Evolutionary conservation across 2,113 vertebrate genomes (phyloP).

Genomic region (Thymallus thymallus): DNA sequence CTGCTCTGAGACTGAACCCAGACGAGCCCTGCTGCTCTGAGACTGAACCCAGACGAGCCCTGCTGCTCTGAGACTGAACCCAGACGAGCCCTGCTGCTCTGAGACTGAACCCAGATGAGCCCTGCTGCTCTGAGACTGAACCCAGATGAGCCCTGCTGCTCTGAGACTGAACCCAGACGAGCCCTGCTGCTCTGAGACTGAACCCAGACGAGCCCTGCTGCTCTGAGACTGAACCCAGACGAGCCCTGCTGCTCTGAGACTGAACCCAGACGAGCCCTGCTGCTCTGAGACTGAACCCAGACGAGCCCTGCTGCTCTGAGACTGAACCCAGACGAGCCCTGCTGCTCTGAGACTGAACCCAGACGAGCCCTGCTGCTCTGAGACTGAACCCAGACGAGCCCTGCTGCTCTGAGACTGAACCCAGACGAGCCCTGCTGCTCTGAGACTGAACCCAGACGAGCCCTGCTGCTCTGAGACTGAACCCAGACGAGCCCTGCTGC

Average conservation of each 20-base stretch:
- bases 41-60: no score
- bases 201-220: slow-evolving; percentile 78
- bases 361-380: no score
- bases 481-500: slow-evolving; percentile 78
- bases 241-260: no score
- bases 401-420: slow-evolving; percentile 70
- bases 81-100: no score
- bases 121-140: slow-evolving; percentile 70
- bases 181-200: no score
- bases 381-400: slow-evolving; percentile 79
- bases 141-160: no score
- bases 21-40: slow-evolving; percentile 76
- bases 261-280: slow-evolving; percentile 73
- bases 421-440: no score
- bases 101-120: slow-evolving; percentile 80
- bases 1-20: no score
- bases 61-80: slow-evolving; percentile 57
- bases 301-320: slow-evolving; percentile 74
- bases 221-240: no score
- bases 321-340: no score
- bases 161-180: slow-evolving; percentile 65
- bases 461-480: no score
- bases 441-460: slow-evolving; percentile 66
- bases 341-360: slow-evolving; percentile 57
- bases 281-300: no score